Evolutionary conservation across 2,888 invertebrate species (phyloP).

Genomic region (Itoplectis maculator): DNA sequence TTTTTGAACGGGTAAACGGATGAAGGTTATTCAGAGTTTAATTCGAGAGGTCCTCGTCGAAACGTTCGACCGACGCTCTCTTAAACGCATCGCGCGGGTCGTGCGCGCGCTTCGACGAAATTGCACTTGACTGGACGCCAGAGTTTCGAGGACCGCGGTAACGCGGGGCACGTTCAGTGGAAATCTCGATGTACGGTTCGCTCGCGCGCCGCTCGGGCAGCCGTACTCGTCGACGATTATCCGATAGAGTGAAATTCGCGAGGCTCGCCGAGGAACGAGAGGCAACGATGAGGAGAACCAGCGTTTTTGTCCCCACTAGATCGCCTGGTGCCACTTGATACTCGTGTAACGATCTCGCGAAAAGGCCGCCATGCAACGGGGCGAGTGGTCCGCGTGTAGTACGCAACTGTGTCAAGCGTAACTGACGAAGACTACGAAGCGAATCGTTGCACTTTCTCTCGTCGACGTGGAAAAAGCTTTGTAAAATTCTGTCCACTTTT

Average conservation of each 20-base stretch:
- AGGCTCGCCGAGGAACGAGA: conserved; percentile 38
- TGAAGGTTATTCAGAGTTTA: conserved; percentile 43
- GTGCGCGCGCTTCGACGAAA: conserved; percentile 37
- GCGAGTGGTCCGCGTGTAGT: not conserved
- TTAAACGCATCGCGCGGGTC: conserved; percentile 45
- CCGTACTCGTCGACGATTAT: conserved; percentile 47
- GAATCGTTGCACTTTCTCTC: not conserved
- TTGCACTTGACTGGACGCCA: conserved; percentile 66
- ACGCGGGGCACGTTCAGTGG: conserved; percentile 48
- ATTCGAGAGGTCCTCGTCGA: conserved; percentile 20
- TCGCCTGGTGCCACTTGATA: conserved; percentile 33
- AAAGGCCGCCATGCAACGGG: not conserved
- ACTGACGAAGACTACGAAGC: not conserved
- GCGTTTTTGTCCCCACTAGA: conserved; percentile 33
- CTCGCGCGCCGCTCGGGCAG: too few relatives aligned
- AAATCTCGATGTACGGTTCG: conserved; percentile 58
- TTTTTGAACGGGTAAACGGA: not conserved
- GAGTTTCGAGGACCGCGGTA: conserved; percentile 48
- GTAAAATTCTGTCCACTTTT: too few relatives aligned
- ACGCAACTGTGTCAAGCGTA: not conserved
- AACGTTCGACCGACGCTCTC: conserved; percentile 18
- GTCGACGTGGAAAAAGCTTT: not conserved
- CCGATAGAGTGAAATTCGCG: conserved; percentile 58
- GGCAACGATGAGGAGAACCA: conserved; percentile 33
- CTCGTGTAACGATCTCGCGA: conserved; percentile 17